These are phyloP conservation scores for Xanthorhoe spadicearia DNA, from an alignment of 2,888 invertebrate genomes.

Conservation along the genomic window DNA sequence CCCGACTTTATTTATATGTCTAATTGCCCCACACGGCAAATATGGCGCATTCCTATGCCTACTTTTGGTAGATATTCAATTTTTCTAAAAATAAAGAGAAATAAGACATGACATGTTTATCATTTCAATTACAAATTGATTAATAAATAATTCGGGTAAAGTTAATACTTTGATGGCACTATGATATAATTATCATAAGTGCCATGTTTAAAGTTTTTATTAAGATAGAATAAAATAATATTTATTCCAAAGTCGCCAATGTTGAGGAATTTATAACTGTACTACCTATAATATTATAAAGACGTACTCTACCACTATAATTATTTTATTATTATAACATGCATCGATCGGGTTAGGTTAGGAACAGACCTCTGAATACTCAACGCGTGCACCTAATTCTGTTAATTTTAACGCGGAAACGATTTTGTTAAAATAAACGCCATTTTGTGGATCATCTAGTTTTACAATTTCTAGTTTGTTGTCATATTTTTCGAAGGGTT, in stretches of 20 bases:
- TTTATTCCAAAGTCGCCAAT: no score
- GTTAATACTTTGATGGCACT: no score
- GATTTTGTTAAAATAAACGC: conserved; percentile 59
- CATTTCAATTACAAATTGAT: no score
- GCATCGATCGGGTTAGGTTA: conserved; percentile 12
- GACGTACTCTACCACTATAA: no score
- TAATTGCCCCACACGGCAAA: conserved; percentile 72
- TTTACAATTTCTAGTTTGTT: conserved; percentile 60
- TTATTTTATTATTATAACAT: no score
- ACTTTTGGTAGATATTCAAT: neutral
- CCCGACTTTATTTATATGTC: conserved; percentile 81
- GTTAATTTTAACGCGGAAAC: conserved; percentile 76
- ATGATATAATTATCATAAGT: no score
- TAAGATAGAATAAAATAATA: no score
- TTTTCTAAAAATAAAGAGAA: neutral
- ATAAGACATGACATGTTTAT: no score
- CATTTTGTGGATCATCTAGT: conserved; percentile 70
- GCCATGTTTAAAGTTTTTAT: no score
- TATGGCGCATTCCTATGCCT: conserved; percentile 48
- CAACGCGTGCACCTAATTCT: conserved; percentile 80
- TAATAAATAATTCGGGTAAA: no score
- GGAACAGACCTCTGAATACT: conserved; percentile 39
- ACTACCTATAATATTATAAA: no score
- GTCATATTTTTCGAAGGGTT: conserved; percentile 53
- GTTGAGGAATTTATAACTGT: no score